Evolutionary conservation across 2,797 vertebrate species (phyloP).

Genomic region (Labroides dimidiatus): DNA sequence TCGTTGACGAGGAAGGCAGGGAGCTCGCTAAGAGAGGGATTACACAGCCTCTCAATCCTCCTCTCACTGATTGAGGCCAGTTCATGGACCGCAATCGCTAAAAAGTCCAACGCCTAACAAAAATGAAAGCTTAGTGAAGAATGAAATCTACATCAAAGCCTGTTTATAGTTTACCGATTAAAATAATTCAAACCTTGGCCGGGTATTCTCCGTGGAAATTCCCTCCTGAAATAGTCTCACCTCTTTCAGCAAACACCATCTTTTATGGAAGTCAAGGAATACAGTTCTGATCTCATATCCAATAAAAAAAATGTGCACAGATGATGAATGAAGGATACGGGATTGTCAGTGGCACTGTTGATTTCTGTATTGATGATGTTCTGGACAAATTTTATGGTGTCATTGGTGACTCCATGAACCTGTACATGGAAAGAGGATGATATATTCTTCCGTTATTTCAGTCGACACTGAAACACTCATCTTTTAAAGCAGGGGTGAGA

Average conservation of each 20-base stretch:
- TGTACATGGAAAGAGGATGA: slow-evolving; percentile 60
- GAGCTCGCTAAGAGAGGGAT: slow-evolving; percentile 95
- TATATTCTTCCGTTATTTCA: no score
- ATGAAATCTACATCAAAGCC: slow-evolving; percentile 4
- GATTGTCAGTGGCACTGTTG: slow-evolving; percentile 98
- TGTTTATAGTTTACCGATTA: background rate
- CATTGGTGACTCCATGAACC: slow-evolving; percentile 95
- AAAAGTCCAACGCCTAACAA: slow-evolving; percentile 92
- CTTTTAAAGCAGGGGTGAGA: no score
- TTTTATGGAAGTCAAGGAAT: slow-evolving; percentile 81
- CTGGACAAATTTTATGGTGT: slow-evolving; percentile 96
- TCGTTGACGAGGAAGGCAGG: slow-evolving; percentile 98
- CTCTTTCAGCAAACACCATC: slow-evolving; percentile 98
- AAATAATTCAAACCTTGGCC: slow-evolving; percentile 87
- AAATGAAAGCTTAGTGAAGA: background rate
- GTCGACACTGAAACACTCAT: no score
- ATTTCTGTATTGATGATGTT: slow-evolving; percentile 96
- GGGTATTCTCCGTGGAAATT: slow-evolving; percentile 99
- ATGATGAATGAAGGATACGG: slow-evolving; percentile 89
- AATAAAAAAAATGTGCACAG: background rate
- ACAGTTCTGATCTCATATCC: background rate
- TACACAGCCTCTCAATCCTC: slow-evolving; percentile 95
- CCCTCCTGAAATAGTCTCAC: slow-evolving; percentile 97
- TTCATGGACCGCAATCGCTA: slow-evolving; percentile 96
- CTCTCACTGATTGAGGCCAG: slow-evolving; percentile 96